Conservation (phyloP, 2,797 vertebrate species). For the Potorous gilbertii region DNA sequence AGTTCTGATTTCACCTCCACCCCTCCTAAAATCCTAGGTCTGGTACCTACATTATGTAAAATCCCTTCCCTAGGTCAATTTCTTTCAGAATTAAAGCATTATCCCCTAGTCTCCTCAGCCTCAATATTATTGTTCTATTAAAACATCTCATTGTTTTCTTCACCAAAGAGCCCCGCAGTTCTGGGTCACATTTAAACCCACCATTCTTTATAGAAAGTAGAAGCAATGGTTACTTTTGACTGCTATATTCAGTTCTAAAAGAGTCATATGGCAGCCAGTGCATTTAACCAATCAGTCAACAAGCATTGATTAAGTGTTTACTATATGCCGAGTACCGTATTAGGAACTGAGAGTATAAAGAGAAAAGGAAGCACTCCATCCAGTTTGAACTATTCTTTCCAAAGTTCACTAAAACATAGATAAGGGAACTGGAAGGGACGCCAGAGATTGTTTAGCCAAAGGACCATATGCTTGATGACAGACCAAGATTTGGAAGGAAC, state of each 20-base stretch:
- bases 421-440: background rate
- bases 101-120: constrained; percentile 19
- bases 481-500: background rate
- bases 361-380: background rate
- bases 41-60: too few species aligned
- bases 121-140: background rate
- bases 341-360: background rate
- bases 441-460: background rate
- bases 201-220: constrained; percentile 4
- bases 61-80: constrained; percentile 42
- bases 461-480: background rate
- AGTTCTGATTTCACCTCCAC: constrained; percentile 32
- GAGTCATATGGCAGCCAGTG: background rate
- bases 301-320: background rate
- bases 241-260: background rate
- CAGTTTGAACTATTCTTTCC: background rate
- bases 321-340: background rate
- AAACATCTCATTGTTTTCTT: constrained; percentile 19
- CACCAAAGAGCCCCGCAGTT: constrained; percentile 9
- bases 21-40: constrained; percentile 10
- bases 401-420: background rate
- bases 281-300: background rate
- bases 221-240: background rate
- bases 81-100: background rate
- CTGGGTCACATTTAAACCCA: constrained; percentile 45